These are phyloP conservation scores for Crocuta crocuta DNA, from an alignment of 2,113 vertebrate genomes.

Conservation along the genomic window DNA sequence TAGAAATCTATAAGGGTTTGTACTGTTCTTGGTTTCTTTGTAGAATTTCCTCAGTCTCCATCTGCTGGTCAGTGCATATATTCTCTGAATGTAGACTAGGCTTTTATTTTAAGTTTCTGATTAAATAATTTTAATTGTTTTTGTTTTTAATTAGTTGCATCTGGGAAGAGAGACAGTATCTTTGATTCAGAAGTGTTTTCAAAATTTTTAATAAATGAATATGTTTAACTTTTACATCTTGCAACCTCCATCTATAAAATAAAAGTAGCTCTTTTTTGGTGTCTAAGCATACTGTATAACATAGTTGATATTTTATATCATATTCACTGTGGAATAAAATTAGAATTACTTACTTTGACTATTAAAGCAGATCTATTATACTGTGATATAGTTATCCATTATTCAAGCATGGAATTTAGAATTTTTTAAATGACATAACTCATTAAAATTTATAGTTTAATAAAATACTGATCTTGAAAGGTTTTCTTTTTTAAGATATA, in stretches of 20 bases:
- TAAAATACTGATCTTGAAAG: constrained; percentile 21
- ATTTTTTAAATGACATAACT: background rate
- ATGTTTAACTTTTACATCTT: background rate
- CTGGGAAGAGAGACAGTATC: background rate
- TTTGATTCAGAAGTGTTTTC: constrained; percentile 36
- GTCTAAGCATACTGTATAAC: background rate
- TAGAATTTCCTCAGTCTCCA: constrained; percentile 35
- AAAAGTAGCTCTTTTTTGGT: constrained; percentile 21
- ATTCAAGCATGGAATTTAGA: background rate
- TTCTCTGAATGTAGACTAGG: background rate
- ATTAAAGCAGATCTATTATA: background rate
- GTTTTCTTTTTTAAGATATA: background rate
- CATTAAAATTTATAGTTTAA: background rate
- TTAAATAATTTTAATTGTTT: background rate
- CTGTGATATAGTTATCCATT: background rate
- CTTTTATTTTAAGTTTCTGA: constrained; percentile 39
- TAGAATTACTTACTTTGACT: background rate
- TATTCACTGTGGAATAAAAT: background rate
- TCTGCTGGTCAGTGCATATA: background rate
- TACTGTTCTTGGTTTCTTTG: background rate
- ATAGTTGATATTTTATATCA: background rate
- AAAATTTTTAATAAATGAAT: constrained; percentile 21
- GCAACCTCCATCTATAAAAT: background rate
- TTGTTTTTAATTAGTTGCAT: background rate
- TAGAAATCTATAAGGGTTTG: background rate